Conservation (phyloP, 53 echinoderm and acorn worm genomes). For the Antedon mediterranea region DNA sequence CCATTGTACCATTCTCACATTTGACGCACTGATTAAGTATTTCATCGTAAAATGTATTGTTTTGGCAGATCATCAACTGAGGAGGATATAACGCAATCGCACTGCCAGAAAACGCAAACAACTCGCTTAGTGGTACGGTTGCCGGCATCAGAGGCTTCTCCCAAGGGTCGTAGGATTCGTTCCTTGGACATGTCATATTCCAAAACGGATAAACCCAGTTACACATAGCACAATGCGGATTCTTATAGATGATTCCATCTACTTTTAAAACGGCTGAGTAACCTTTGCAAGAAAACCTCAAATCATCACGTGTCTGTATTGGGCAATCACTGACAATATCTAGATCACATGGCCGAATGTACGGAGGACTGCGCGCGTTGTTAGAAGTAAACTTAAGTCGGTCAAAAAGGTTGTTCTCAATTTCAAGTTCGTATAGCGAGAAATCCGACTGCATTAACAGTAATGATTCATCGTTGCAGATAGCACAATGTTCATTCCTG, state of each 20-base stretch:
- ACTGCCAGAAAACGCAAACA: not conserved
- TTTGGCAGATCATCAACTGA: not conserved
- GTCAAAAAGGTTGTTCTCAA: not conserved
- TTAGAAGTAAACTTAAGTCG: not conserved
- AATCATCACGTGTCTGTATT: not conserved
- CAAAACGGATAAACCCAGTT: conserved; percentile 1
- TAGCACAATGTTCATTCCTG: not conserved
- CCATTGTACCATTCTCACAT: not conserved
- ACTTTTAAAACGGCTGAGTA: not conserved
- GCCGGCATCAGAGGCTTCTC: not conserved
- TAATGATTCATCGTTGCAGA: not conserved
- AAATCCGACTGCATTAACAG: not conserved
- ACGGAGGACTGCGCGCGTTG: not conserved
- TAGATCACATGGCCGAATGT: not conserved
- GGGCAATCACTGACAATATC: not conserved
- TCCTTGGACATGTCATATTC: not conserved
- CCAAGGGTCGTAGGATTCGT: not conserved
- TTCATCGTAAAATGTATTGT: not conserved
- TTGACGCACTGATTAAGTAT: not conserved
- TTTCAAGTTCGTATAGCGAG: not conserved
- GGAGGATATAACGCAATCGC: not conserved
- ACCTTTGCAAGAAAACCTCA: not conserved
- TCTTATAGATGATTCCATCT: not conserved
- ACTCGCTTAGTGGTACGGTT: not conserved
- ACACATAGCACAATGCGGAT: conserved; percentile 28